These are phyloP conservation scores for Diachrysia chrysitis DNA, from an alignment of 2,888 invertebrate genomes.

Conservation along the genomic window DNA sequence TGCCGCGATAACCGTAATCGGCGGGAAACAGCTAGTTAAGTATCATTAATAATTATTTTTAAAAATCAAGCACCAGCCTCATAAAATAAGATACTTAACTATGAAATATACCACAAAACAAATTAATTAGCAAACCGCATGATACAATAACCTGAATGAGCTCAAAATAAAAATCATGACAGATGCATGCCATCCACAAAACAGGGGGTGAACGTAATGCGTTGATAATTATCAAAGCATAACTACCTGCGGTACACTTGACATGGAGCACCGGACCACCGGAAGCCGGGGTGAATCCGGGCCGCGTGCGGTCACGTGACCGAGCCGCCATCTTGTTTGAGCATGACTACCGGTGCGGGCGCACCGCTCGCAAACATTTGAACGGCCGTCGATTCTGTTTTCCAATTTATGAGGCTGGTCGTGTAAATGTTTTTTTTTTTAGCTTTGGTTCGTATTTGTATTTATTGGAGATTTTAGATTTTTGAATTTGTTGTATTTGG, in stretches of 20 bases:
- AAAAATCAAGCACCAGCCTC: background rate
- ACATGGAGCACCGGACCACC: slow-evolving; percentile 80
- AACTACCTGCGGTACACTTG: slow-evolving; percentile 85
- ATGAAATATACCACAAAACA: slow-evolving; percentile 6
- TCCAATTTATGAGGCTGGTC: slow-evolving; percentile 42
- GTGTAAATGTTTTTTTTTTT: slow-evolving; percentile 42
- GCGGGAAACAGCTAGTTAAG: too few relatives aligned
- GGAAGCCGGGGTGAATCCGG: slow-evolving; percentile 87
- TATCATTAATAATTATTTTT: background rate
- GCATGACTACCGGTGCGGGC: slow-evolving; percentile 82
- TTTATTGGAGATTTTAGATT: too few relatives aligned
- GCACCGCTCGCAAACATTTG: slow-evolving; percentile 69
- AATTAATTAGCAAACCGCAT: slow-evolving; percentile 26
- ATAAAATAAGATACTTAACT: background rate
- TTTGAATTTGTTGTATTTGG: background rate
- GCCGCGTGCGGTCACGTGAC: slow-evolving; percentile 81
- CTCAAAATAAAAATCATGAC: slow-evolving; percentile 73
- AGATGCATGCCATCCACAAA: slow-evolving; percentile 77
- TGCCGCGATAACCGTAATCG: too few relatives aligned
- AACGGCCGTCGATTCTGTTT: slow-evolving; percentile 69
- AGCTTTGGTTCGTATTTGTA: too few relatives aligned
- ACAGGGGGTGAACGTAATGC: slow-evolving; percentile 72
- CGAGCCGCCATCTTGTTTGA: slow-evolving; percentile 85
- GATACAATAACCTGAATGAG: slow-evolving; percentile 20
- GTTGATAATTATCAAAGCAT: slow-evolving; percentile 76